Evolutionary conservation across 2,797 vertebrate genomes (phyloP).

Genomic region (Myotis myotis): DNA sequence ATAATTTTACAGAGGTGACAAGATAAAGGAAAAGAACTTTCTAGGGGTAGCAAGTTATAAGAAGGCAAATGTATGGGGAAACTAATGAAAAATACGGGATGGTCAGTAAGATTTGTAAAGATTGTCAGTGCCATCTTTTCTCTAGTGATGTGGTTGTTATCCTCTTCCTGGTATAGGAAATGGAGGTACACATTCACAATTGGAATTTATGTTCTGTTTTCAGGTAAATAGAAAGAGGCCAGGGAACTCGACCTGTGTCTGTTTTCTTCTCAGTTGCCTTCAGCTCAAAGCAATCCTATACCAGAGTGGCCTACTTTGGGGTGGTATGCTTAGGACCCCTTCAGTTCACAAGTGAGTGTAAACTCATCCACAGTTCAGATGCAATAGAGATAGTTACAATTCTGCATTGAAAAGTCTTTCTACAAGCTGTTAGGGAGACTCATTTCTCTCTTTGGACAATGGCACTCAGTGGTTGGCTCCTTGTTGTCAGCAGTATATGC

Average conservation of each 20-base stretch:
- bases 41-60: not conserved
- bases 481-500: not conserved
- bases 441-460: not conserved
- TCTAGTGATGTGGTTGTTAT: not conserved
- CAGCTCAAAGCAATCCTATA: not conserved
- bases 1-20: not conserved
- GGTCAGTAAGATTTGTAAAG: not conserved
- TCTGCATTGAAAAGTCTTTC: not conserved
- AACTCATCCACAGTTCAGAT: not conserved
- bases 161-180: not conserved
- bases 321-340: not conserved
- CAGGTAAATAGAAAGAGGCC: not conserved
- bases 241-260: not conserved
- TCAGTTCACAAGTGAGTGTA: not conserved
- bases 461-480: not conserved
- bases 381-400: not conserved
- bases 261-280: not conserved
- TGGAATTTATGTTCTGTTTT: not conserved
- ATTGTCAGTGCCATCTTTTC: not conserved
- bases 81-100: not conserved
- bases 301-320: not conserved
- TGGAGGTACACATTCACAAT: not conserved
- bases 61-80: not conserved
- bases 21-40: not conserved
- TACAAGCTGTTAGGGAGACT: not conserved